Percentiles rank a stretch among this genome's conserved stretches.
Evolutionary conservation across 2,888 invertebrate genomes (phyloP).

Genomic region (Antheraea assamensis): DNA sequence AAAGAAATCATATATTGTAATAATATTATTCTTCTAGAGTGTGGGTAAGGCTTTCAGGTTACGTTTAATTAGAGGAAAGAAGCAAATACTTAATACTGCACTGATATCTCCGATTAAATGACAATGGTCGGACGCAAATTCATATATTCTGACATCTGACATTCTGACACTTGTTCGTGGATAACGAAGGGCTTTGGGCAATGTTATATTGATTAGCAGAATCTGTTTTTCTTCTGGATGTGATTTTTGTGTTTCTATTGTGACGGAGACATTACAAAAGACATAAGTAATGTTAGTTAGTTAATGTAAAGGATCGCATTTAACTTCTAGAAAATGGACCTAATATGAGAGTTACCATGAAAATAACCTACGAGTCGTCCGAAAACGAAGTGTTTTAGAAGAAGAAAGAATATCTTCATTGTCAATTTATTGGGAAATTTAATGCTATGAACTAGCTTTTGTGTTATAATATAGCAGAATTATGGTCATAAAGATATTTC

Average conservation of each 20-base stretch:
- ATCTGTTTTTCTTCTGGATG: neutral
- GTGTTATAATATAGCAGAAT: constrained; percentile 48
- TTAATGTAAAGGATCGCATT: neutral
- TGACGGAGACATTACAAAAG: neutral
- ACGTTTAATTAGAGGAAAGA: too few species aligned
- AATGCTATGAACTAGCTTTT: neutral
- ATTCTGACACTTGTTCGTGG: too few species aligned
- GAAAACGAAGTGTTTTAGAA: neutral
- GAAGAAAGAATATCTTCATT: neutral
- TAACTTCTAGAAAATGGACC: neutral
- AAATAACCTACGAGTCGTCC: neutral
- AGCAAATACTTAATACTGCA: too few species aligned
- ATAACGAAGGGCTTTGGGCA: too few species aligned
- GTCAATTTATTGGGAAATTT: constrained; percentile 12
- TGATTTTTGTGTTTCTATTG: neutral
- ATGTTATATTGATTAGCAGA: neutral
- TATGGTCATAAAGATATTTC: constrained; percentile 34
- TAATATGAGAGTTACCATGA: neutral
- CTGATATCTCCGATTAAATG: too few species aligned
- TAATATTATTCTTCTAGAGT: too few species aligned
- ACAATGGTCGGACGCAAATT: too few species aligned
- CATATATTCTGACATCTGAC: too few species aligned
- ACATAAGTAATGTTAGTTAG: neutral
- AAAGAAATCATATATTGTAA: too few species aligned
- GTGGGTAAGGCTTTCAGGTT: too few species aligned